Evolutionary conservation across 2,113 vertebrate species (phyloP), one percentile per base, ranked within the genome.

Genomic region (Cyprinodon brontotheroides): DNA sequence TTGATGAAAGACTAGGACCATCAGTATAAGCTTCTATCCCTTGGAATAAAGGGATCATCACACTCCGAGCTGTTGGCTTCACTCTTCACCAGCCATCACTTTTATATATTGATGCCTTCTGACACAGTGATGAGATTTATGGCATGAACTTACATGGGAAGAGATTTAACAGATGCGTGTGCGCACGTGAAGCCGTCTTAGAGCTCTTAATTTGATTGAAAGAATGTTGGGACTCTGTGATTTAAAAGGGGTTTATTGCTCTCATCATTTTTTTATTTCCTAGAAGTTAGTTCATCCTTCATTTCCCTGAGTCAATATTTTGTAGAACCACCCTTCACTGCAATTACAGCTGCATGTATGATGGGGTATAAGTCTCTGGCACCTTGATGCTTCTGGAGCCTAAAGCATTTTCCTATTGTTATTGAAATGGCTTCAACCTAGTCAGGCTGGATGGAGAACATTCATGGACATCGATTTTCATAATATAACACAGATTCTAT

Each of bases 1-100:
- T 87, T 82, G 13, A 17, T 65, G 48, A 76, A 75, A 72, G 85
- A 85, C 43, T 71, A 61, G 65, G 22, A 70, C 64, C 60, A 74
- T 82, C 70, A 76, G 70, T 69, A 69, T 74, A 57, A 53, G 69
- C 75, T 68, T 67, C 74, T 77, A 70, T 87, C 78, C 72, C 78
- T 65, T 53, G 74, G 77, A 45, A 71, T 81, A 81, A 87, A 83
- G 47, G 75, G 72, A 87, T 89, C 80, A 87, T 89, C 80, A 83
- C 73, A 80, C 36, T 17, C 60, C 53, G 59, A 71, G 72, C 71
- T 14, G 76, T 40, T 60, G 13, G 72, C 67, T 61, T 67, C 20
- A 22, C 64, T 64, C 63, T 75, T 38, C 69, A 72, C 37, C 53
- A 73, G 69, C 47, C 65, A 62, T 75, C 65, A 79, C 61, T 69